phyloP scores from a whole-genome alignment of 1,140 invertebrate species.

The Procambarus virginalis region DNA sequence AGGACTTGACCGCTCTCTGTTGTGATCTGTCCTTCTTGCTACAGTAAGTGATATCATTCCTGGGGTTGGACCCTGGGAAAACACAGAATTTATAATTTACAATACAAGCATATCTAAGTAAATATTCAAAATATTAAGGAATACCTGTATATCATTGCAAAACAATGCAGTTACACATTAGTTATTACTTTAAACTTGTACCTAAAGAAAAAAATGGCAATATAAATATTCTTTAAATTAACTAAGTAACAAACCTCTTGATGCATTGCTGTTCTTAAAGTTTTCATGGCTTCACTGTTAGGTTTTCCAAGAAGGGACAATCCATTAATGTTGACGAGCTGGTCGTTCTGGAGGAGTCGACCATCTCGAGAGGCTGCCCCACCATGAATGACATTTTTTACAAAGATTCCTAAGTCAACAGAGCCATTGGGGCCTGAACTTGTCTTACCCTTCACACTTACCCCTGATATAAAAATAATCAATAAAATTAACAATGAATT shows the following conservation, averaged over 20 bases:
- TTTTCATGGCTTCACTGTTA: conserved; percentile 97
- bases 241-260: conserved; percentile 76
- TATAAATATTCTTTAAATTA: neutral
- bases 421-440: conserved; percentile 74
- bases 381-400: conserved; percentile 95
- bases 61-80: conserved; percentile 79
- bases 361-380: conserved; percentile 97
- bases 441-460: conserved; percentile 97
- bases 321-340: conserved; percentile 94
- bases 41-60: conserved; percentile 90
- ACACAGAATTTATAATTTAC: neutral
- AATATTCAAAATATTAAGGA: too few species aligned
- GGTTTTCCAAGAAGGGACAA: conserved; percentile 89
- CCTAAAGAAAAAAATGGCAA: too few species aligned
- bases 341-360: conserved; percentile 93
- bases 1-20: conserved; percentile 49
- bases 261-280: conserved; percentile 89
- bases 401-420: conserved; percentile 95
- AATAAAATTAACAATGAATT: neutral
- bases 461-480: conserved; percentile 75
- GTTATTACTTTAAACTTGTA: too few species aligned
- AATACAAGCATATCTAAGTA: neutral
- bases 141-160: too few species aligned
- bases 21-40: conserved; percentile 79
- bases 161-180: too few species aligned